Base-by-base conservation (phyloP, 2,113 vertebrate species). In the Empidonax alnorum region DNA sequence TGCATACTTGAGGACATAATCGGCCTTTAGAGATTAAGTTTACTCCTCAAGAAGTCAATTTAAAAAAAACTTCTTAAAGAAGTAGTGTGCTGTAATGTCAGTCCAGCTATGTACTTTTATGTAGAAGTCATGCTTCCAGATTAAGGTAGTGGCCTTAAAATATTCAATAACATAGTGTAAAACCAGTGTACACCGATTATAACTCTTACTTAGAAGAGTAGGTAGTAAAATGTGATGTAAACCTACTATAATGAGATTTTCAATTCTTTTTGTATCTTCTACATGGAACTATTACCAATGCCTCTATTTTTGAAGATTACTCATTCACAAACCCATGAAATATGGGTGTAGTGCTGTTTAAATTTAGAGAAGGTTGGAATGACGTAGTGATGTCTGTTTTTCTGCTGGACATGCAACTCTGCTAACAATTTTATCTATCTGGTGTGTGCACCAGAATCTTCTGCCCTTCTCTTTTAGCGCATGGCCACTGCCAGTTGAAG, bases 71-170 rank as follows among this genome's bases (percentile, higher is more conserved):
- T 92, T 72, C 52, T 69, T 63, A 6, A 83, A 83, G 55, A 74
- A 87, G 42, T 65, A 62, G 11, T 27, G 41, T 41, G 22, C 11
- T 91, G 7, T 76, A 55, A 53, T 47, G 13, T 90, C 77, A 87
- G 3, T 59, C 37, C 13, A 86, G 50, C 46, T 89, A 12, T 66
- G 18, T 94, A 42, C 52, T 92, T 47, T 69, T 24, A 62, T 9
- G 10, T 59, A 74, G 52, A 83, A 87, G 47, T 92, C 50, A 56
- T 71, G 33, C 74, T 90, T 91, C 68, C 72, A 46, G 67, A 78
- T 78, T 78, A 92, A 94, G 47, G 24, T 71, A 77, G 30, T 56
- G 44, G 68, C 65, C 61, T 96, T 93, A 87, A 76, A 87, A 61
- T 94, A 41, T 8, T 61, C 42, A 73, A 14, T 91, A 88, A 74